Evolutionary conservation across 2,888 invertebrate genomes (phyloP).

Genomic region (Myopa tessellatipennis): DNA sequence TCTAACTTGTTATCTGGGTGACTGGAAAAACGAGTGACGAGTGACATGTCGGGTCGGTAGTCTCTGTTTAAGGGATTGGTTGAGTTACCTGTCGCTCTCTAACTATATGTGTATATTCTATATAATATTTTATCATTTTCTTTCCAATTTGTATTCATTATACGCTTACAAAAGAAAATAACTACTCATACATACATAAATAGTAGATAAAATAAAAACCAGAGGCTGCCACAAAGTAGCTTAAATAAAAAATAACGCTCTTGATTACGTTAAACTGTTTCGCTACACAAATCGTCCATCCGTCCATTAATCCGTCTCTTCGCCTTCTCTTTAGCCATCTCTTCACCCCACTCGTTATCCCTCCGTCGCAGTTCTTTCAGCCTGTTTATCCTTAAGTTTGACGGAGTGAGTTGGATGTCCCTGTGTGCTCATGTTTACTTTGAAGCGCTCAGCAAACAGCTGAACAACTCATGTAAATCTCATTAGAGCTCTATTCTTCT

Average conservation of each 20-base stretch:
- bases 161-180: constrained; percentile 1
- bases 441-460: constrained; percentile 1
- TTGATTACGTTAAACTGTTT: constrained; percentile 41
- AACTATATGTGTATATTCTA: not conserved
- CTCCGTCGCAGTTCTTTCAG: too few relatives aligned
- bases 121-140: constrained; percentile 14
- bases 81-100: not conserved
- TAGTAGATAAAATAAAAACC: not conserved
- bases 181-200: not conserved
- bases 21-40: too few relatives aligned
- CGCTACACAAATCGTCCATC: not conserved
- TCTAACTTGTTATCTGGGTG: too few relatives aligned
- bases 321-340: not conserved
- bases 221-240: not conserved
- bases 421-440: constrained; percentile 17
- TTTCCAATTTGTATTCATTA: constrained; percentile 31
- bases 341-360: not conserved
- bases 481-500: constrained; percentile 26
- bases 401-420: too few relatives aligned
- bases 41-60: too few relatives aligned
- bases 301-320: not conserved
- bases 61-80: too few relatives aligned
- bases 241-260: constrained; percentile 40
- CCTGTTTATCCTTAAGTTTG: too few relatives aligned
- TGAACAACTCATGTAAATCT: constrained; percentile 26